Base-by-base conservation (phyloP, 2,113 vertebrate genomes). In the Martes martes region DNA sequence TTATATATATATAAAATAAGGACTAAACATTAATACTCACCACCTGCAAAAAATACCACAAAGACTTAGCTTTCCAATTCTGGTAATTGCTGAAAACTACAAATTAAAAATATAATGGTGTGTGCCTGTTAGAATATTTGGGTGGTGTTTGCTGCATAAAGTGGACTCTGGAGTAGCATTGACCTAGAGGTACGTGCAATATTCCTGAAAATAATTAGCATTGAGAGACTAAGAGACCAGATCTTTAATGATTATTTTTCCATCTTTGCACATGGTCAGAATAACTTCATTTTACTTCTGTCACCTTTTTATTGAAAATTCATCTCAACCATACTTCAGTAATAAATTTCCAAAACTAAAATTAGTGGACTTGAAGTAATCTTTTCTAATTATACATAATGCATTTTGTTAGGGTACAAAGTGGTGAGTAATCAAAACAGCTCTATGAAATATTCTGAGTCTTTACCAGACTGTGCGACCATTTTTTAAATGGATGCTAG, bases 201-300 rank as follows among this genome's bases (percentile, higher is more conserved):
- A 95, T 65, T 94, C 52, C 16, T 81, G 6, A 73, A 92, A 88
- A 95, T 92, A 81, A 52, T 94, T 94, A 91, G 10, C 78, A 42
- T 1, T 71, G 31, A 6, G 19, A 19, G 16, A 73, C 50, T 59
- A 92, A 26, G 9, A 69, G 7, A 63, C 19, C 61, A 95, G n/a
- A 63, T 3, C 6, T 21, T 36, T 15, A 42, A 42, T 61, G n/a
- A 81, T 73, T 52, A n/a, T 79, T 93, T 88, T 91, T 85, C 63
- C 50, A 79, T 82, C 67, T 85, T 69, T 13, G 45, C 31, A 71
- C 16, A 52, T 39, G 14, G 69, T 83, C 11, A 47, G 50, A 87
- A 92, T 89, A 84, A 84, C 4, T 90, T 94, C 24, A 71, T 90
- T 94, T 98, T 91, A 80, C 26, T 78, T 21, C 11, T 63, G 45